These are phyloP conservation scores for Pogona vitticeps DNA, from an alignment of 2,113 vertebrate genomes.

Conservation along the genomic window DNA sequence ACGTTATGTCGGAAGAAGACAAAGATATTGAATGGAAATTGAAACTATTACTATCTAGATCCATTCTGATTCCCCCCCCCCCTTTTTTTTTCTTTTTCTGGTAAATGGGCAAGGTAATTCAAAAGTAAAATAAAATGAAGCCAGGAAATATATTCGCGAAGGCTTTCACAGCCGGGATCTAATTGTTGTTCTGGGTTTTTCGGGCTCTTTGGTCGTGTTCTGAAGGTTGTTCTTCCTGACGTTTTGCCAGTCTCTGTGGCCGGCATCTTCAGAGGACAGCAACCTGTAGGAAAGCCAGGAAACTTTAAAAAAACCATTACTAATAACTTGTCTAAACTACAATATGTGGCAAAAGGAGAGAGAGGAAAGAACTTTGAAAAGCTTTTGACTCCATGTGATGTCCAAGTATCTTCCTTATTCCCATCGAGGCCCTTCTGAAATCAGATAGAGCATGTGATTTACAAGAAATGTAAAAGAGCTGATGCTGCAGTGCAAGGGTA, in stretches of 20 bases:
- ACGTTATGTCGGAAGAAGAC: slow-evolving; percentile 31
- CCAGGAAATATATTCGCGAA: background rate
- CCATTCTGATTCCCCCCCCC: slow-evolving; percentile 9
- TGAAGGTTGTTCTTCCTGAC: too few relatives aligned
- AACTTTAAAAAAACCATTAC: slow-evolving; percentile 13
- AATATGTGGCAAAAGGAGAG: background rate
- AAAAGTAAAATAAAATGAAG: slow-evolving; percentile 37
- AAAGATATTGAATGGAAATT: slow-evolving; percentile 17
- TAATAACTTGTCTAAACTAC: background rate
- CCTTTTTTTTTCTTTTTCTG: slow-evolving; percentile 26
- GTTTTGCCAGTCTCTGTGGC: too few relatives aligned
- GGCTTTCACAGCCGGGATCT: too few relatives aligned
- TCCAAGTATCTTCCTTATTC: slow-evolving; percentile 35
- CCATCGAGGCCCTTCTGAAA: slow-evolving; percentile 35
- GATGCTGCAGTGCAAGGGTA: background rate
- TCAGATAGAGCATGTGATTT: background rate
- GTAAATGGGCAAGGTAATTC: slow-evolving; percentile 28
- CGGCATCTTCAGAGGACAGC: too few relatives aligned
- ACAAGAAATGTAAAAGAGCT: background rate
- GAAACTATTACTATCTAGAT: background rate
- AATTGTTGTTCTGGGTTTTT: too few relatives aligned
- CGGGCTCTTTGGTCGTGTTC: too few relatives aligned
- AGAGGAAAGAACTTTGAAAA: background rate
- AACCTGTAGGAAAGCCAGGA: too few relatives aligned
- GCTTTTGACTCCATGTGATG: slow-evolving; percentile 7